These are phyloP conservation scores for Trachelus stipa DNA, from an alignment of 2,888 invertebrate genomes.

Conservation along the genomic window DNA sequence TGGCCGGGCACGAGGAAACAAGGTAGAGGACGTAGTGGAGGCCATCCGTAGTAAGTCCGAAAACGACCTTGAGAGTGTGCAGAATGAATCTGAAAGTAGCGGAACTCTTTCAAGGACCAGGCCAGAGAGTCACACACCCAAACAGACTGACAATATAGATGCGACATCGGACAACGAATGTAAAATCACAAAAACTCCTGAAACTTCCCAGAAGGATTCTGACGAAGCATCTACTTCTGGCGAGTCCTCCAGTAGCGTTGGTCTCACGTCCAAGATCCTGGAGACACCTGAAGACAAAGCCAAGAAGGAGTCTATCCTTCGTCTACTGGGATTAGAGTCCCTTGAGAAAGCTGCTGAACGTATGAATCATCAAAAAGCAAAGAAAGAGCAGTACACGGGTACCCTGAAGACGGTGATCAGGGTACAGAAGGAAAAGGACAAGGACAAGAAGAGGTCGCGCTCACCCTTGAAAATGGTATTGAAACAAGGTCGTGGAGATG, in stretches of 20 bases:
- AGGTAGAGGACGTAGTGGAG: slow-evolving; percentile 31
- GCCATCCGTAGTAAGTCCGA: slow-evolving; percentile 60
- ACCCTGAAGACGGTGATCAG: slow-evolving; percentile 88
- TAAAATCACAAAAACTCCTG: slow-evolving; percentile 41
- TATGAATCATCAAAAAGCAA: slow-evolving; percentile 69
- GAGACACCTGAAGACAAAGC: slow-evolving; percentile 75
- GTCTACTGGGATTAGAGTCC: slow-evolving; percentile 80
- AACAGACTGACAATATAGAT: slow-evolving; percentile 31
- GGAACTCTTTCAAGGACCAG: slow-evolving; percentile 8
- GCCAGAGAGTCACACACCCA: slow-evolving; percentile 4
- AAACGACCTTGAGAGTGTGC: slow-evolving; percentile 48
- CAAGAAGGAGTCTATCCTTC: slow-evolving; percentile 79
- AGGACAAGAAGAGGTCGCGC: slow-evolving; percentile 74
- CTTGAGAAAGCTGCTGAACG: slow-evolving; percentile 76
- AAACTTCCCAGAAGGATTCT: slow-evolving; percentile 50
- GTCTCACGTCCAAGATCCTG: slow-evolving; percentile 48
- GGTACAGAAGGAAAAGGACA: slow-evolving; percentile 69
- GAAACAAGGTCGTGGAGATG: slow-evolving; percentile 71
- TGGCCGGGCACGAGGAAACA: slow-evolving; percentile 24
- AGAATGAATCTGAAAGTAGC: slow-evolving; percentile 15
- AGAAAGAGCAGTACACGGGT: slow-evolving; percentile 77
- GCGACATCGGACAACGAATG: slow-evolving; percentile 30
- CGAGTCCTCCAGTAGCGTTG: slow-evolving; percentile 56
- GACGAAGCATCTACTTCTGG: slow-evolving; percentile 61
- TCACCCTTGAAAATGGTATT: slow-evolving; percentile 84